Evolutionary conservation across 2,888 invertebrate species (phyloP).

Genomic region (Thereva nobilitata): DNA sequence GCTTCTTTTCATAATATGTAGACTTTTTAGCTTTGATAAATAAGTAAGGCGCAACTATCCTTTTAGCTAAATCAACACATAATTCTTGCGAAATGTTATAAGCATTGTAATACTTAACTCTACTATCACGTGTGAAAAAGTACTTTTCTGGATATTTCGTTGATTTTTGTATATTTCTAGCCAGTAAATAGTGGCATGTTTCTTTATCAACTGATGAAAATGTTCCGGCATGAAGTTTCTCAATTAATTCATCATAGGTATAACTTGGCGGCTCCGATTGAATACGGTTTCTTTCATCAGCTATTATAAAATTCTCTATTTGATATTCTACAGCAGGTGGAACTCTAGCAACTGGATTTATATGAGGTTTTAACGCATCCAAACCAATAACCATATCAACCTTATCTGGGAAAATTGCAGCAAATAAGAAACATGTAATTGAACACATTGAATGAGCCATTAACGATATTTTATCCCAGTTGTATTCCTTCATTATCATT

Average conservation of each 20-base stretch:
- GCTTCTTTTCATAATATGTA: constrained; percentile 58
- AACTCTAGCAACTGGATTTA: constrained; percentile 45
- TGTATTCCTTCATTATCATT: constrained; percentile 65
- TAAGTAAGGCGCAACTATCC: constrained; percentile 65
- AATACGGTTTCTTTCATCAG: constrained; percentile 52
- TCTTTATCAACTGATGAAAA: constrained; percentile 63
- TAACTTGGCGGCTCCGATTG: constrained; percentile 65
- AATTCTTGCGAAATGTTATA: constrained; percentile 51
- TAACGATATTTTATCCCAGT: constrained; percentile 71
- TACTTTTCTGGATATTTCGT: constrained; percentile 63
- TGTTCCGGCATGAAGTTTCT: constrained; percentile 63
- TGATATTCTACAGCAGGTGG: constrained; percentile 55
- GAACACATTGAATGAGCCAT: constrained; percentile 73
- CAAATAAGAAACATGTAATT: constrained; percentile 64
- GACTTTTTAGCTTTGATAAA: constrained; percentile 62
- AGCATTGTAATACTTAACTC: constrained; percentile 59
- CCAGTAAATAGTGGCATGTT: constrained; percentile 61
- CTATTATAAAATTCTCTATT: constrained; percentile 56
- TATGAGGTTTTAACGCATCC: constrained; percentile 52
- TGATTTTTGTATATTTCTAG: constrained; percentile 64
- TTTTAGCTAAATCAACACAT: constrained; percentile 60
- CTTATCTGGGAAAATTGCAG: constrained; percentile 65
- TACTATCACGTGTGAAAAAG: constrained; percentile 68
- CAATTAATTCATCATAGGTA: constrained; percentile 64
- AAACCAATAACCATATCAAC: constrained; percentile 53